phyloP scores from a whole-genome alignment of 2,888 invertebrate species.

The Ptilodon capucinus region DNA sequence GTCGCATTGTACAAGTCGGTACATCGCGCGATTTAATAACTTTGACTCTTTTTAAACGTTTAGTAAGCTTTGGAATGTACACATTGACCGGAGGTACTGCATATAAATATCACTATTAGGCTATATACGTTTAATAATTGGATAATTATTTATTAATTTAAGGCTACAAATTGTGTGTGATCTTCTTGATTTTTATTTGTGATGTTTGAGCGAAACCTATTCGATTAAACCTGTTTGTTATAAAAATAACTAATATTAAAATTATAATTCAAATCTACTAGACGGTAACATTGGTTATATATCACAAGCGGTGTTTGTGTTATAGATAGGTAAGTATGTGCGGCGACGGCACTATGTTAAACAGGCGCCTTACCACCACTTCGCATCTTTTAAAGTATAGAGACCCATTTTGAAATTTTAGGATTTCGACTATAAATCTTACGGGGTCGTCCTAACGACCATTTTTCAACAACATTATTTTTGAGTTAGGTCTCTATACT shows the following conservation, averaged over 20 bases:
- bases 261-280: slow-evolving; percentile 26
- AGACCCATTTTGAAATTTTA: no score
- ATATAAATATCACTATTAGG: neutral
- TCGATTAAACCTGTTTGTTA: slow-evolving; percentile 21
- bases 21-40: neutral
- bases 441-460: no score
- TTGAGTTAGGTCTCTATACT: no score
- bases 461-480: no score
- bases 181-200: slow-evolving; percentile 37
- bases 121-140: neutral
- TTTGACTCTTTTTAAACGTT: neutral
- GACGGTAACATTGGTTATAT: slow-evolving; percentile 50
- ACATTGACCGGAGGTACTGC: neutral
- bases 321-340: no score
- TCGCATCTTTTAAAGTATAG: no score
- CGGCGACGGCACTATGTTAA: slow-evolving; percentile 25
- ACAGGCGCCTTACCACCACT: no score
- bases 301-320: slow-evolving; percentile 43
- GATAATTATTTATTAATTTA: slow-evolving; percentile 1
- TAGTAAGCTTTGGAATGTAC: neutral
- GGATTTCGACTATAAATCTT: no score
- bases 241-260: slow-evolving; percentile 21
- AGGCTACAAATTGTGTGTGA: slow-evolving; percentile 31
- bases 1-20: neutral
- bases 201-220: slow-evolving; percentile 12